These are phyloP conservation scores for Manis javanica DNA, from an alignment of 2,797 vertebrate genomes.

Conservation along the genomic window DNA sequence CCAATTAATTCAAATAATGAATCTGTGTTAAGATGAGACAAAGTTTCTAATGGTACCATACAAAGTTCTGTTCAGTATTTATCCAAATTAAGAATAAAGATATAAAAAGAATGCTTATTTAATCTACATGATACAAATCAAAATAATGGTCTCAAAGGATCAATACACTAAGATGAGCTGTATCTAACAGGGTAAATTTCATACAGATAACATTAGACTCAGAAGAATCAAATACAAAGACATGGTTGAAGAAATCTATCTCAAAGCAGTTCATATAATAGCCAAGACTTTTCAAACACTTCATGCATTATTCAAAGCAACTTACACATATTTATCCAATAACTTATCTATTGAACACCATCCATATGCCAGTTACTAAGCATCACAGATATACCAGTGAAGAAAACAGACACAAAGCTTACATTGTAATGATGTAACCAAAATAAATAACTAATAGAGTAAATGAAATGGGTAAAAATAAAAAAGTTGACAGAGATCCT, in stretches of 20 bases:
- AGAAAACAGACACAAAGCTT: neutral
- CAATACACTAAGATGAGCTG: neutral
- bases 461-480: neutral
- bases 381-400: neutral
- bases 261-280: slow-evolving; percentile 18
- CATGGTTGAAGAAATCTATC: neutral
- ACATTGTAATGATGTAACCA: neutral
- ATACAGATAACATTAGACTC: neutral
- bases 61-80: neutral
- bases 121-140: neutral
- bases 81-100: slow-evolving; percentile 28
- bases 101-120: slow-evolving; percentile 29
- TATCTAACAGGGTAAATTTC: neutral
- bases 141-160: slow-evolving; percentile 11
- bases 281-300: neutral
- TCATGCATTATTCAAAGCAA: slow-evolving; percentile 2
- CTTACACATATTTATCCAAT: neutral
- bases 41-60: neutral
- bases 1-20: slow-evolving; percentile 18
- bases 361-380: neutral
- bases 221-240: slow-evolving; percentile 31
- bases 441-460: neutral
- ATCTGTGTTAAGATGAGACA: neutral
- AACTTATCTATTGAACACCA: neutral
- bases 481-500: neutral